Evolutionary conservation across 2,113 vertebrate species (phyloP).

Genomic region (Ophiodon elongatus): DNA sequence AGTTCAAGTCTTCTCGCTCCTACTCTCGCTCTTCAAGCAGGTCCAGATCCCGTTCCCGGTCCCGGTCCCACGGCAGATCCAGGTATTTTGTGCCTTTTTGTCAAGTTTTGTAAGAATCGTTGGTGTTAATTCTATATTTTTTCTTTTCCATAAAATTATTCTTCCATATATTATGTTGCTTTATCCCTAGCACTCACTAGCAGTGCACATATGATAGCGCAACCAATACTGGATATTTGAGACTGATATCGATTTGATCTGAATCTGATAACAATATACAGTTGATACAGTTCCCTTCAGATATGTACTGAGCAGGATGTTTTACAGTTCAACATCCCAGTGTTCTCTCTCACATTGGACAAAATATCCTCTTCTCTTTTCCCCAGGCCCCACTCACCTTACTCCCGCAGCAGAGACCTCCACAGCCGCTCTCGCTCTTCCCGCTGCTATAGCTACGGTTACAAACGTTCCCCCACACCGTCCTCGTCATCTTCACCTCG

Average conservation of each 20-base stretch:
- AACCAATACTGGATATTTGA: neutral
- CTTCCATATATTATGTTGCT: neutral
- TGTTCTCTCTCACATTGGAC: neutral
- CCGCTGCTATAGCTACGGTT: conserved; percentile 89
- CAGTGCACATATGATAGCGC: neutral
- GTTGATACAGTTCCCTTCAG: neutral
- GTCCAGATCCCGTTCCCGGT: conserved; percentile 92
- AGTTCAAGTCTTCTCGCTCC: conserved; percentile 76
- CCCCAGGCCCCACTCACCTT: conserved; percentile 89
- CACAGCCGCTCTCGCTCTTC: conserved; percentile 87
- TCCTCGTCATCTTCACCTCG: conserved; percentile 85
- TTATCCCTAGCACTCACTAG: neutral
- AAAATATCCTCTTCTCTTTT: conserved; percentile 59
- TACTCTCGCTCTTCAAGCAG: conserved; percentile 91
- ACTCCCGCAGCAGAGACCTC: conserved; percentile 86
- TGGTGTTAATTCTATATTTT: neutral
- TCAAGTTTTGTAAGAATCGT: neutral
- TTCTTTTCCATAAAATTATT: neutral
- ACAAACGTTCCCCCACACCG: conserved; percentile 88
- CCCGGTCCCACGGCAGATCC: conserved; percentile 90
- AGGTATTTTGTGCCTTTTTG: conserved; percentile 71
- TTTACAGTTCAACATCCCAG: neutral
- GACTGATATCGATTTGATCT: neutral
- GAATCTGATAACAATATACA: neutral
- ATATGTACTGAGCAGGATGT: neutral